Conservation (phyloP, 1,140 invertebrate genomes). For the Diachasmimorpha longicaudata region DNA sequence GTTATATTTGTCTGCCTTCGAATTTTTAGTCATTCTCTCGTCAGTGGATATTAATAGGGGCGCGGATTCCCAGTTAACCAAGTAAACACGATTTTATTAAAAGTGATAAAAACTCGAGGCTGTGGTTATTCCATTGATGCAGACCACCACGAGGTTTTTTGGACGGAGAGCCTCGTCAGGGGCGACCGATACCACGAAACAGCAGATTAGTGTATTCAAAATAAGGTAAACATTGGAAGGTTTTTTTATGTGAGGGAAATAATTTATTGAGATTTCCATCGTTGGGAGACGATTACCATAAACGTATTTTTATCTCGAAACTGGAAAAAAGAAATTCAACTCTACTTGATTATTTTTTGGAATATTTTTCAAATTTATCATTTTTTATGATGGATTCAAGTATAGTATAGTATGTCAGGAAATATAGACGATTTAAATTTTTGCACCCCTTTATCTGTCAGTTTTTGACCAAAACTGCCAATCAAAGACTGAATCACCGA, state of each 20-base stretch:
- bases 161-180: constrained; percentile 28
- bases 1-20: not conserved
- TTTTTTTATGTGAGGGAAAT: not conserved
- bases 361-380: too few species aligned
- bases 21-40: not conserved
- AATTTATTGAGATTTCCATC: not conserved
- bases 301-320: too few species aligned
- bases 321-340: too few species aligned
- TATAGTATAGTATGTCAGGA: too few species aligned
- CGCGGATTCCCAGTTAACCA: not conserved
- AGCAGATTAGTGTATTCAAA: constrained; percentile 16
- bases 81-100: not conserved
- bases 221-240: not conserved
- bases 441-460: not conserved
- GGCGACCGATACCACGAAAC: constrained; percentile 25
- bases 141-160: constrained; percentile 6
- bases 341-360: too few species aligned
- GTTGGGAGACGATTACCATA: too few species aligned
- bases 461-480: constrained; percentile 56
- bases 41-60: not conserved
- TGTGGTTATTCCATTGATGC: constrained; percentile 4
- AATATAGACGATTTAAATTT: not conserved
- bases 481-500: constrained; percentile 60
- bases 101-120: not conserved
- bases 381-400: too few species aligned